phyloP scores from a whole-genome alignment of 2,113 vertebrate genomes.

The Empidonax alnorum region DNA sequence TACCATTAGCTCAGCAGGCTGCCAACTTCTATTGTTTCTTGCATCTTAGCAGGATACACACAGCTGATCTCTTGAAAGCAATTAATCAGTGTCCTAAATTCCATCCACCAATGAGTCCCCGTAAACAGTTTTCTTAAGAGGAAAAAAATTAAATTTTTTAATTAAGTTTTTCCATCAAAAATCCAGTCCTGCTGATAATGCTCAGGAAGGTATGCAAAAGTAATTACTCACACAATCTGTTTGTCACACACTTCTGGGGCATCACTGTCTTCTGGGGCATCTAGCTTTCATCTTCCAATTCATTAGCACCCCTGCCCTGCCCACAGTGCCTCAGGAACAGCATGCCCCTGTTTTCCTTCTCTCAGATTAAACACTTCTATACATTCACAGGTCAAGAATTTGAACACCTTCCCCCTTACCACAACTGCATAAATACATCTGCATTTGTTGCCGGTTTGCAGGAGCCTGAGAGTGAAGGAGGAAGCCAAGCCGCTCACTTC shows the following conservation, averaged over 20 bases:
- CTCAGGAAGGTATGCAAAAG: conserved; percentile 72
- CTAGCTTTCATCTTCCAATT: conserved; percentile 54
- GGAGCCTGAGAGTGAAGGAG: neutral
- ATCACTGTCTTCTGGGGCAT: conserved; percentile 31
- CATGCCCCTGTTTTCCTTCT: conserved; percentile 15
- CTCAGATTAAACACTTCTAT: neutral
- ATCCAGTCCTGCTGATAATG: conserved; percentile 71
- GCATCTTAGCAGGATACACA: neutral
- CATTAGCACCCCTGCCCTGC: conserved; percentile 56
- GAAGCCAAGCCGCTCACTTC: neutral
- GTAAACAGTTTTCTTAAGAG: conserved; percentile 53
- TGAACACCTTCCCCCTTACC: neutral
- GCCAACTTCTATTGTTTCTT: neutral
- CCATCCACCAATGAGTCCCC: conserved; percentile 28
- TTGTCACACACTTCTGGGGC: conserved; percentile 47
- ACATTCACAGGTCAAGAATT: conserved; percentile 2
- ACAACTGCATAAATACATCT: neutral
- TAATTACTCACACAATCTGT: conserved; percentile 77
- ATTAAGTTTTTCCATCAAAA: conserved; percentile 78
- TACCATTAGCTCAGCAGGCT: neutral
- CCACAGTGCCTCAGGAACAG: conserved; percentile 21
- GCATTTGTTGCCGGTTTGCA: neutral
- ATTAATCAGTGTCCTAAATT: conserved; percentile 72
- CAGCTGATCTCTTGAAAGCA: conserved; percentile 53
- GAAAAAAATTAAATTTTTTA: conserved; percentile 72